Conservation (phyloP, 2,113 vertebrate genomes). For the Suricata suricatta region DNA sequence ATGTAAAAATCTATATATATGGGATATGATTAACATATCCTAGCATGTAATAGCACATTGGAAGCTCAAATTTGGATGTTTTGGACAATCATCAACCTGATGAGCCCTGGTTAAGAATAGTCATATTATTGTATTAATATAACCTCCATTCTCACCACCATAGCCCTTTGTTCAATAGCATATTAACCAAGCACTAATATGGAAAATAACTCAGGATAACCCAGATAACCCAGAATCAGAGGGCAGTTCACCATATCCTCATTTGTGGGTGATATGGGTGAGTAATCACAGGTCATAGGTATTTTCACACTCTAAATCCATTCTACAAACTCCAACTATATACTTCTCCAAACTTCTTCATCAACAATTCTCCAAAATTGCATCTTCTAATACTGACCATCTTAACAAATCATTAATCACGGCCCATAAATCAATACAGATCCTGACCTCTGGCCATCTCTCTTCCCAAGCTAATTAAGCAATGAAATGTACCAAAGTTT, state of each 20-base stretch:
- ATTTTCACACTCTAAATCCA: neutral
- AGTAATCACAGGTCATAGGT: neutral
- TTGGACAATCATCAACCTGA: neutral
- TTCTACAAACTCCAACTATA: neutral
- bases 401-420: neutral
- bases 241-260: neutral
- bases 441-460: neutral
- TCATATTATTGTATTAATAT: neutral
- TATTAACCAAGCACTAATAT: neutral
- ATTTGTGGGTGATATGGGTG: neutral
- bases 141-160: neutral
- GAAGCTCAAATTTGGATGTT: neutral
- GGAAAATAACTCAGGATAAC: neutral
- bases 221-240: neutral
- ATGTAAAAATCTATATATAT: neutral
- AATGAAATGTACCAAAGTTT: neutral
- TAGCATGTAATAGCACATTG: neutral
- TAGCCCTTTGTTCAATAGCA: neutral
- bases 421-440: neutral
- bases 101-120: neutral
- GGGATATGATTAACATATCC: neutral
- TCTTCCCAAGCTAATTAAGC: neutral
- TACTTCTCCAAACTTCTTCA: neutral
- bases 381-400: neutral
- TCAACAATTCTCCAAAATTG: neutral